Conservation (phyloP, 2,797 vertebrate genomes). For the Bothrops alternatus region DNA sequence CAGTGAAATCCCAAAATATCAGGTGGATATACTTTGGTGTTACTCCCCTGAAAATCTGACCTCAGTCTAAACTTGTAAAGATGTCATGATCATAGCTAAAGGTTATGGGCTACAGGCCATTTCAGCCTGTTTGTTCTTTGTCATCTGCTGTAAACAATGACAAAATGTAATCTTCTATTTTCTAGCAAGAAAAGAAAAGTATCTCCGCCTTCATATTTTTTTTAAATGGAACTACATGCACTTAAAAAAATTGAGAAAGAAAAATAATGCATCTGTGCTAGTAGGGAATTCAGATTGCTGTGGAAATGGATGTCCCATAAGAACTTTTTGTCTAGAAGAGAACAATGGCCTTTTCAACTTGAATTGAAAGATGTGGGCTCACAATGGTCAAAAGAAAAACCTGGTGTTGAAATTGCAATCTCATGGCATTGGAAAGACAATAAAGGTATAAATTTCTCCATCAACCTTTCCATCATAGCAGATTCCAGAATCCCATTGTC, state of each 20-base stretch:
- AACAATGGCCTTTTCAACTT: neutral
- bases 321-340: conserved; percentile 1
- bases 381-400: neutral
- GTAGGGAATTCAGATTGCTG: neutral
- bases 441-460: neutral
- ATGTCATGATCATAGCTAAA: conserved; percentile 31
- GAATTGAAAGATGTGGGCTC: neutral
- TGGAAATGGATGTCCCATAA: neutral
- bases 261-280: neutral
- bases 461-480: neutral
- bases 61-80: neutral
- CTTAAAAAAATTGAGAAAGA: conserved; percentile 16
- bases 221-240: neutral
- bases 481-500: neutral
- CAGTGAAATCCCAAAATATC: conserved; percentile 16
- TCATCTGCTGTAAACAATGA: conserved; percentile 22
- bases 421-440: neutral
- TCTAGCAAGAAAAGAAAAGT: neutral
- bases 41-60: conserved; percentile 9
- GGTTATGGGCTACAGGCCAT: conserved; percentile 3
- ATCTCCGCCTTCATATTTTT: accelerated
- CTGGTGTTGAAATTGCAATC: neutral
- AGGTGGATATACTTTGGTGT: neutral
- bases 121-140: conserved; percentile 30
- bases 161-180: neutral